Conservation (phyloP, 2,888 invertebrate species). For the Mesoligia furuncula region DNA sequence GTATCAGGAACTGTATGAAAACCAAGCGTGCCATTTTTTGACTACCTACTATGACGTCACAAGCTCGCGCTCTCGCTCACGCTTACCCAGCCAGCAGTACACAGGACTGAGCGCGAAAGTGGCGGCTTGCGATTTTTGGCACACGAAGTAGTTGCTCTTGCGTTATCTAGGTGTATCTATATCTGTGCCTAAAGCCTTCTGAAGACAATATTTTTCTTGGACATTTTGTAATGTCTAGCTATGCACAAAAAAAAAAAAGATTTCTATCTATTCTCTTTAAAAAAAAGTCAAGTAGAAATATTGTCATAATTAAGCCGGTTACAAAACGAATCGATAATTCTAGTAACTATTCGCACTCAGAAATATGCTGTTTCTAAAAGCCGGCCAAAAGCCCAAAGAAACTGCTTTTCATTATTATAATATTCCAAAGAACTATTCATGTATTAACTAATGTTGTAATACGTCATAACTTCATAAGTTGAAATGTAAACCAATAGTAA, state of each 20-base stretch:
- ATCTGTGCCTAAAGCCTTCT: neutral
- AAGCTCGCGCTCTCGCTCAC: too few species aligned
- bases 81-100: too few species aligned
- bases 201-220: too few species aligned
- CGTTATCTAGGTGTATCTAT: too few species aligned
- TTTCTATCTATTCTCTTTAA: neutral
- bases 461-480: neutral
- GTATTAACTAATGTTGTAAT: neutral
- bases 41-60: too few species aligned
- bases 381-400: neutral
- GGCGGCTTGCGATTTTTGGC: too few species aligned
- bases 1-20: too few species aligned
- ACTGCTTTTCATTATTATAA: neutral
- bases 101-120: too few species aligned
- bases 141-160: too few species aligned
- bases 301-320: too few species aligned
- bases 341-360: neutral
- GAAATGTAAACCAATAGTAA: neutral
- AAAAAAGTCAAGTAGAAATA: neutral
- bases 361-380: neutral
- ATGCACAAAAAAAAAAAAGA: neutral
- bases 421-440: neutral
- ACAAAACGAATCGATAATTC: too few species aligned
- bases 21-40: too few species aligned
- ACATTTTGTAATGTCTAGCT: neutral